Base-by-base conservation (phyloP, 2,888 invertebrate species). In the Morpho deidamia region DNA sequence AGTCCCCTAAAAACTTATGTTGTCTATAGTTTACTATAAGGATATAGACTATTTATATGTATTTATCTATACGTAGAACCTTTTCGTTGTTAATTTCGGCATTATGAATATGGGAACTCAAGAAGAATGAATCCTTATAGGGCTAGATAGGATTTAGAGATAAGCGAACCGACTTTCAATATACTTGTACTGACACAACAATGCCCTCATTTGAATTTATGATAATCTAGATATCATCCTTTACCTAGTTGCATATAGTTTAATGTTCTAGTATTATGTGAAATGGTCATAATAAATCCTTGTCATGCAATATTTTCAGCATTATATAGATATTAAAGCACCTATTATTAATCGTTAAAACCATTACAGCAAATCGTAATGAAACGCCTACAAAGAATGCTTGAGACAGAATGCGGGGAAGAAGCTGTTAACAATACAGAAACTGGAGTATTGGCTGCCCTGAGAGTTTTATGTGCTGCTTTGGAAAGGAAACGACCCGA, bases 401-500 rank as follows among this genome's bases (percentile, higher is more conserved):
- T 88, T 46, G 91, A 91, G 70, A 90, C 91, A 50, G 91, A 89
- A 71, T 89, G 87, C 62, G 90, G 85, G 10, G 90, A 89, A 65
- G 90, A 91, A 61, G 89, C 91, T 61, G 74, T 82, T 58, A 81
- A 79, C 61, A 91, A 91, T 64, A 77, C 76, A 52, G 90, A 83
- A 68, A 81, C 77, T 57, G 90, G 87, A 0, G 82, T 86, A 61
- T 76, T 90, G 65, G 77, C 79, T 32, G 87, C 77, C 39, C 72
- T 86, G 58, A 79, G 82, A 54, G 87, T 83, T 63, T 78, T 94
- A 32, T 94, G 94, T 33, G 91, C 92, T 11, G 94, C 95, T 62
- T 79, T 97, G 60, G 97, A 97, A 72, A 89, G 95, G 45, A 93
- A 94, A 87, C 92, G 95, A 72, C 96, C 96, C 0, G 93, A 94